Percentiles rank a stretch among this genome's conserved stretches.
phyloP scores from a whole-genome alignment of 2,888 invertebrate species.

The Thecocarcelia acutangulata region DNA sequence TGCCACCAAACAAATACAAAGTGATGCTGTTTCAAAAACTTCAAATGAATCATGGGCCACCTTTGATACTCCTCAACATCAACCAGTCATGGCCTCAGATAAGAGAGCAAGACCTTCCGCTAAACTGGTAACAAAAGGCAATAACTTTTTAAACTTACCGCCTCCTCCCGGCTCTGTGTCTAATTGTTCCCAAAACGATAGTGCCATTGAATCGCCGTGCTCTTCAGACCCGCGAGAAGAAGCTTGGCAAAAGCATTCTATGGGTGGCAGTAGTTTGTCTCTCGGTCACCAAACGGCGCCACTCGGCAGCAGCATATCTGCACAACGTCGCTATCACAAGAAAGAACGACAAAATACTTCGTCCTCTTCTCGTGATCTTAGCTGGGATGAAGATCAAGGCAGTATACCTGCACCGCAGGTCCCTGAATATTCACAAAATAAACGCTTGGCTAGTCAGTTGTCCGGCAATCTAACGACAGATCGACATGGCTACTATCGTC shows the following conservation, averaged over 20 bases:
- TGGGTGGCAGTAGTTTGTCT: constrained; percentile 69
- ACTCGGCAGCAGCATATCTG: constrained; percentile 68
- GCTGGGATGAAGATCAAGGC: constrained; percentile 88
- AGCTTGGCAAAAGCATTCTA: constrained; percentile 81
- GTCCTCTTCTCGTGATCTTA: constrained; percentile 88
- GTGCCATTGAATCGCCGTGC: constrained; percentile 86
- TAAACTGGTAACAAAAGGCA: constrained; percentile 70
- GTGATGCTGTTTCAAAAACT: constrained; percentile 78
- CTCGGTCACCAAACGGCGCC: constrained; percentile 47
- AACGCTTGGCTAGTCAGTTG: constrained; percentile 69
- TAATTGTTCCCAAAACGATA: constrained; percentile 78
- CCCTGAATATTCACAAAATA: constrained; percentile 82
- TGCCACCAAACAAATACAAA: constrained; percentile 76
- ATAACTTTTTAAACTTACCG: constrained; percentile 72
- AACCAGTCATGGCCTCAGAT: constrained; percentile 56
- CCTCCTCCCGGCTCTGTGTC: constrained; percentile 78
- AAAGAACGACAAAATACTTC: constrained; percentile 85
- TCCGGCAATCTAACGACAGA: constrained; percentile 71
- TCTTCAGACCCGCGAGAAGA: constrained; percentile 90
- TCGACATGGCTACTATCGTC: constrained; percentile 82
- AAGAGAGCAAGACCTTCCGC: constrained; percentile 63
- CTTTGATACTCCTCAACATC: constrained; percentile 82
- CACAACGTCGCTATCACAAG: constrained; percentile 82
- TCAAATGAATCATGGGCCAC: constrained; percentile 84
- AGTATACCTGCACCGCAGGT: constrained; percentile 77